Conservation (phyloP, 2,888 invertebrate genomes). For the Torymus aiolomorphi region DNA sequence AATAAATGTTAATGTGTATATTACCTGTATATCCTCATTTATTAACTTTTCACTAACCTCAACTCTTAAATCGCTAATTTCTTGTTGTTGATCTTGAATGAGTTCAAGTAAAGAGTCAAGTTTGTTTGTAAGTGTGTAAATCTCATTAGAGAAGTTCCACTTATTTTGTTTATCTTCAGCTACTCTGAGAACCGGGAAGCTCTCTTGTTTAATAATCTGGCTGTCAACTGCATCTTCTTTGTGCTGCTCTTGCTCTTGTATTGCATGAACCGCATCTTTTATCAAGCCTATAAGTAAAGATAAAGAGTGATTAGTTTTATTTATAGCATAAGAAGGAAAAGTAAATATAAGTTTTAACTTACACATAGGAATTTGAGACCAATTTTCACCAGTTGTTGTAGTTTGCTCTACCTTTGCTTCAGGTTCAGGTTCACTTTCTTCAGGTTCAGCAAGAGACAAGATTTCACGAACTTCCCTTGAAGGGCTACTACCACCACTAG, state of each 20-base stretch:
- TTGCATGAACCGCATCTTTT: constrained; percentile 64
- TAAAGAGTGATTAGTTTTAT: not conserved
- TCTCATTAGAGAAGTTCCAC: constrained; percentile 63
- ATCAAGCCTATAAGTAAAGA: constrained; percentile 64
- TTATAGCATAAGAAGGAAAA: constrained; percentile 51
- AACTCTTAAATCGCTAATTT: constrained; percentile 67
- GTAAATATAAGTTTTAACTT: constrained; percentile 44
- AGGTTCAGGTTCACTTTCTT: constrained; percentile 67
- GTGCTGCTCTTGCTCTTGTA: constrained; percentile 56
- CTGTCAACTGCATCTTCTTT: constrained; percentile 61
- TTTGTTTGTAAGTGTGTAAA: constrained; percentile 66
- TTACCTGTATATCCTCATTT: no score
- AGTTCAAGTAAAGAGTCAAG: constrained; percentile 68
- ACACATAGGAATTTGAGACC: constrained; percentile 75
- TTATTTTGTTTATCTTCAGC: constrained; percentile 57
- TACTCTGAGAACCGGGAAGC: constrained; percentile 29
- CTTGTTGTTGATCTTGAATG: constrained; percentile 70
- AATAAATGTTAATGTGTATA: no score
- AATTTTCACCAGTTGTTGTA: constrained; percentile 69
- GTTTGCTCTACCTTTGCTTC: constrained; percentile 54
- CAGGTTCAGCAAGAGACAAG: constrained; percentile 81
- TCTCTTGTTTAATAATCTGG: constrained; percentile 57
- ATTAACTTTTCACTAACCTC: constrained; percentile 64
- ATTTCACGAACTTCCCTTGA: constrained; percentile 94
- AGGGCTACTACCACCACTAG: constrained; percentile 92